phyloP scores from a whole-genome alignment of 2,113 vertebrate species.

The Mungos mungo region DNA sequence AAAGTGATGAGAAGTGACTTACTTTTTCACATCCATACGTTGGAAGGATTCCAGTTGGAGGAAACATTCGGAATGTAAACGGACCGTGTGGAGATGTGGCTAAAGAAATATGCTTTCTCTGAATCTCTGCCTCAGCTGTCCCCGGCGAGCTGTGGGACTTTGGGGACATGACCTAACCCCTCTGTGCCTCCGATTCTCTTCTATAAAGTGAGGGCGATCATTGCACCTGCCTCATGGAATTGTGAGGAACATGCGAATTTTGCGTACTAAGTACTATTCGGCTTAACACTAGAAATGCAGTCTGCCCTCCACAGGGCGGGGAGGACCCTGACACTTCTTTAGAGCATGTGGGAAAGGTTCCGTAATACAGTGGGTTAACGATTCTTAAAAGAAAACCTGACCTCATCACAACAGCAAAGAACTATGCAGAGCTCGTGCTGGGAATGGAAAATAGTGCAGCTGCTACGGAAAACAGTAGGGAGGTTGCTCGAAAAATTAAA shows the following conservation, averaged over 20 bases:
- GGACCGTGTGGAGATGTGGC: not conserved
- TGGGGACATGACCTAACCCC: not conserved
- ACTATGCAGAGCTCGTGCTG: rapidly evolving
- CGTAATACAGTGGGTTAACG: not conserved
- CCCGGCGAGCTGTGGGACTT: not conserved
- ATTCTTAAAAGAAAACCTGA: not conserved
- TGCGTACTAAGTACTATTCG: not conserved
- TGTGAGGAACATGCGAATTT: not conserved
- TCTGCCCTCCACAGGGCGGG: not conserved
- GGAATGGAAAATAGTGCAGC: not conserved
- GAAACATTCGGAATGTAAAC: not conserved
- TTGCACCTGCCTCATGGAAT: not conserved
- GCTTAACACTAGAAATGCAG: not conserved
- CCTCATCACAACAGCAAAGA: not conserved
- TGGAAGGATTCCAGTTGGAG: not conserved
- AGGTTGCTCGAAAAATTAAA: not conserved
- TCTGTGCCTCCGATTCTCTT: not conserved
- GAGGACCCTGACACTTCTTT: not conserved
- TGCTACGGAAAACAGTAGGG: not conserved
- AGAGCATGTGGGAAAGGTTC: not conserved
- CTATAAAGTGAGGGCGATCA: not conserved
- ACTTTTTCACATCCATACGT: not conserved
- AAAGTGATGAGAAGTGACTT: not conserved
- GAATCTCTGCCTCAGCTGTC: not conserved
- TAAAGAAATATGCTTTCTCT: not conserved